A percentile compares a stretch with the other conserved stretches of the same genome.
These are phyloP conservation scores for Kryptolebias marmoratus DNA, from an alignment of 2,113 vertebrate genomes.

Conservation along the genomic window DNA sequence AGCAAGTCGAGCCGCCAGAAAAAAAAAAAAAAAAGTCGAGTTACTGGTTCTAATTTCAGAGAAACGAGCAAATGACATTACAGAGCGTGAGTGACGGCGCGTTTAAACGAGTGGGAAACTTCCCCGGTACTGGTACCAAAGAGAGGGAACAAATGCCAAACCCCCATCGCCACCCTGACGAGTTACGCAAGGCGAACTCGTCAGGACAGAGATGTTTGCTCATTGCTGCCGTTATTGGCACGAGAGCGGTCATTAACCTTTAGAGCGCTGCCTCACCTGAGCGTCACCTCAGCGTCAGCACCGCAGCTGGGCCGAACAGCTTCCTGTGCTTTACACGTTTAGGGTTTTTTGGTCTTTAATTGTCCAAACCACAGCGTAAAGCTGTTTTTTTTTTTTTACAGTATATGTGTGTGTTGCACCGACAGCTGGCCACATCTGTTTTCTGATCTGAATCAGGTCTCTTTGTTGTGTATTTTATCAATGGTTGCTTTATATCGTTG, in stretches of 20 bases:
- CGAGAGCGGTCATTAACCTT: conserved; percentile 72
- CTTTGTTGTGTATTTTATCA: not conserved
- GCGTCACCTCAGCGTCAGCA: conserved; percentile 50
- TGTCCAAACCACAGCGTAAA: conserved; percentile 26
- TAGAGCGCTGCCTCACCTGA: conserved; percentile 50
- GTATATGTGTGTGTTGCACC: conserved; percentile 4
- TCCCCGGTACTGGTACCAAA: conserved; percentile 7
- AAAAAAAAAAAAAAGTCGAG: not conserved
- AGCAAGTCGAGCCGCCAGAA: conserved; percentile 11
- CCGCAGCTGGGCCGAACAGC: conserved; percentile 27
- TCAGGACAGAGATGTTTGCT: conserved; percentile 64
- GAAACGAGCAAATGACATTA: not conserved
- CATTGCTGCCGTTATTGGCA: conserved; percentile 61
- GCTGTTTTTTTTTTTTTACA: not conserved
- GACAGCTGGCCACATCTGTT: conserved; percentile 2
- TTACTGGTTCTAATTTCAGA: conserved; percentile 8
- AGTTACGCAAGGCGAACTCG: too few relatives aligned
- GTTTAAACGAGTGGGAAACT: not conserved
- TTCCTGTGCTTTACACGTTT: conserved; percentile 37
- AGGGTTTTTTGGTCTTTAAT: conserved; percentile 35
- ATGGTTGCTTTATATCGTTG: too few relatives aligned
- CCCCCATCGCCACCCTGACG: not conserved
- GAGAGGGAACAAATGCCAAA: conserved; percentile 59
- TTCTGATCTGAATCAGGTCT: conserved; percentile 11
- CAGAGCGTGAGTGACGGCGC: not conserved